phyloP scores from a whole-genome alignment of 2,113 vertebrate genomes.

The Anser cygnoides region DNA sequence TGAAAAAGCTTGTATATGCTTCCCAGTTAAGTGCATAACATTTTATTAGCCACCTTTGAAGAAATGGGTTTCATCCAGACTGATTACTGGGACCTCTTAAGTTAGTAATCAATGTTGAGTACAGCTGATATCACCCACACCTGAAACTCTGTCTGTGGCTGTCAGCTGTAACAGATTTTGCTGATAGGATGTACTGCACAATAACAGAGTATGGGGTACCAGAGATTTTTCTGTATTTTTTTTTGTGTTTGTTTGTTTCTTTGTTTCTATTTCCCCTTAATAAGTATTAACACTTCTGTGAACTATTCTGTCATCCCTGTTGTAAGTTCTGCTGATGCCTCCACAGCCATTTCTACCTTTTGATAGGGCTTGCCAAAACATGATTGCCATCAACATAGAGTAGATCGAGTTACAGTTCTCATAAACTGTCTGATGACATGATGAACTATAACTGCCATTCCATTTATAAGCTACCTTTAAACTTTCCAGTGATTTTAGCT shows the following conservation, averaged over 20 bases:
- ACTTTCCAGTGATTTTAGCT: not conserved
- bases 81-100: not conserved
- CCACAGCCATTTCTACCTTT: not conserved
- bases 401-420: not conserved
- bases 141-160: not conserved
- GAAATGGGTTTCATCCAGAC: not conserved
- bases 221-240: not conserved
- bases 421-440: not conserved
- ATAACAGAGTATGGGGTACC: not conserved
- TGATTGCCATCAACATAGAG: not conserved
- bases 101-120: not conserved
- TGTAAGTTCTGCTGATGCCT: not conserved
- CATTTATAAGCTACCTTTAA: not conserved
- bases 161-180: not conserved
- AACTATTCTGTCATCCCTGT: not conserved
- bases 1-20: not conserved
- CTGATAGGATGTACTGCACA: not conserved
- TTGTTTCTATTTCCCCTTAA: no score
- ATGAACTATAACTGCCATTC: not conserved
- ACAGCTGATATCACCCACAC: not conserved
- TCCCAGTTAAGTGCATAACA: not conserved
- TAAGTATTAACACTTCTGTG: not conserved
- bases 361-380: rapidly evolving
- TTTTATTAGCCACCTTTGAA: not conserved
- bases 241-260: not conserved